Evolutionary conservation across 1,140 invertebrate genomes (phyloP).

Genomic region (Kradibia gibbosae): DNA sequence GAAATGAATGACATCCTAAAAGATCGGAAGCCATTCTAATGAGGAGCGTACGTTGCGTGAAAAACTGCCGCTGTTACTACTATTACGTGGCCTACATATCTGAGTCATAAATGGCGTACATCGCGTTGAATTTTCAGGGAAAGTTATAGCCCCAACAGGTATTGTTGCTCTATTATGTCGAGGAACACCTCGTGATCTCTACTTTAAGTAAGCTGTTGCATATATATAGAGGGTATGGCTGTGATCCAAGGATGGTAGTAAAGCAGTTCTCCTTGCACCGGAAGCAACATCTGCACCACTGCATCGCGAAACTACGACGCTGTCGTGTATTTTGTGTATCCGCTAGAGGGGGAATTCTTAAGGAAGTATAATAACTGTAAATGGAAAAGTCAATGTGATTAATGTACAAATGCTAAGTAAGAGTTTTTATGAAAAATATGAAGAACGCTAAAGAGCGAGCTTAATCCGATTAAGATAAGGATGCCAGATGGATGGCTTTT

Average conservation of each 20-base stretch:
- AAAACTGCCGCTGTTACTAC: background rate
- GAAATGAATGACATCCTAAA: background rate
- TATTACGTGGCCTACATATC: constrained; percentile 8
- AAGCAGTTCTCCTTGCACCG: constrained; percentile 5
- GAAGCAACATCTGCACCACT: background rate
- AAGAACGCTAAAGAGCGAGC: background rate
- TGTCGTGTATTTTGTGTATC: background rate
- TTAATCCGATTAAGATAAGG: background rate
- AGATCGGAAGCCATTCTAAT: constrained; percentile 1
- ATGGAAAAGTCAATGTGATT: background rate
- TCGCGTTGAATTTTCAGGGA: constrained; percentile 1
- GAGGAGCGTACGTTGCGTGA: background rate
- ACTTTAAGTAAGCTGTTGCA: constrained; percentile 21
- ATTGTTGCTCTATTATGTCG: constrained; percentile 11
- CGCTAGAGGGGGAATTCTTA: background rate
- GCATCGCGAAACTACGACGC: background rate
- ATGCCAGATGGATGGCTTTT: background rate
- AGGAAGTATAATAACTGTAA: background rate
- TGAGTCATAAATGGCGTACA: background rate
- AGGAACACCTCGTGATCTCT: constrained; percentile 15
- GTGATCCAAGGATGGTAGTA: background rate
- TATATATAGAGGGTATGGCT: background rate
- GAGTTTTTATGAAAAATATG: background rate
- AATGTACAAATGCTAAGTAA: background rate
- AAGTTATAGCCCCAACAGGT: constrained; percentile 22